Evolutionary conservation across 2,888 invertebrate species (phyloP).

Genomic region (Tachystola acroxantha): DNA sequence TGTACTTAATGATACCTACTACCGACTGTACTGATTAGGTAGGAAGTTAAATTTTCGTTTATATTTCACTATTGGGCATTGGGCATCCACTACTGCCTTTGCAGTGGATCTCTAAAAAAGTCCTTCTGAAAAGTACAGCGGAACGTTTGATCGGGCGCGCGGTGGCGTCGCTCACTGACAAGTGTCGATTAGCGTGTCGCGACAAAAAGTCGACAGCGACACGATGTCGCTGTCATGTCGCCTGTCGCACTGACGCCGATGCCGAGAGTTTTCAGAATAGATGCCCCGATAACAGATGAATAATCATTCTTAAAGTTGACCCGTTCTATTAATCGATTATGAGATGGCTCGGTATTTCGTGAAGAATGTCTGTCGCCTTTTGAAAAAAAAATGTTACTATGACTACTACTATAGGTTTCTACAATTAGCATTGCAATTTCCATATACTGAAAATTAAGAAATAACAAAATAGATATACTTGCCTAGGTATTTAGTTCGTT

Average conservation of each 20-base stretch:
- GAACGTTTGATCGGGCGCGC: slow-evolving; percentile 41
- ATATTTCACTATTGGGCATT: too few species aligned
- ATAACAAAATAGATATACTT: too few species aligned
- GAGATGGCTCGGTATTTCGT: slow-evolving; percentile 1
- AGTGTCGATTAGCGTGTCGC: slow-evolving; percentile 57
- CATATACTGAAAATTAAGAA: too few species aligned
- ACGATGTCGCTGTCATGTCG: slow-evolving; percentile 61
- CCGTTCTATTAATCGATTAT: neutral
- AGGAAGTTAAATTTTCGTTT: too few species aligned
- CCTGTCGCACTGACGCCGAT: slow-evolving; percentile 28
- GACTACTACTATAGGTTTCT: too few species aligned
- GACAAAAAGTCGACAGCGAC: slow-evolving; percentile 42
- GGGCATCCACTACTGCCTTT: too few species aligned
- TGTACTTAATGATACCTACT: too few species aligned
- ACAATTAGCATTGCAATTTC: too few species aligned
- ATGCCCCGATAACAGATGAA: slow-evolving; percentile 54
- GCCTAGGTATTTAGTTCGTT: too few species aligned
- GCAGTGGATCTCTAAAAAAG: slow-evolving; percentile 1
- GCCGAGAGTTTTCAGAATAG: slow-evolving; percentile 34
- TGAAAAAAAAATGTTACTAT: too few species aligned
- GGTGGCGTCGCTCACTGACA: slow-evolving; percentile 22
- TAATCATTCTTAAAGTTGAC: slow-evolving; percentile 40
- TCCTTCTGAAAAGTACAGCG: slow-evolving; percentile 19
- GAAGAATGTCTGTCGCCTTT: neutral
- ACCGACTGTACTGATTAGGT: too few species aligned